Evolutionary conservation across 2,113 vertebrate species (phyloP), one percentile per base, ranked within the genome.

Genomic region (Sceloporus tristichus): DNA sequence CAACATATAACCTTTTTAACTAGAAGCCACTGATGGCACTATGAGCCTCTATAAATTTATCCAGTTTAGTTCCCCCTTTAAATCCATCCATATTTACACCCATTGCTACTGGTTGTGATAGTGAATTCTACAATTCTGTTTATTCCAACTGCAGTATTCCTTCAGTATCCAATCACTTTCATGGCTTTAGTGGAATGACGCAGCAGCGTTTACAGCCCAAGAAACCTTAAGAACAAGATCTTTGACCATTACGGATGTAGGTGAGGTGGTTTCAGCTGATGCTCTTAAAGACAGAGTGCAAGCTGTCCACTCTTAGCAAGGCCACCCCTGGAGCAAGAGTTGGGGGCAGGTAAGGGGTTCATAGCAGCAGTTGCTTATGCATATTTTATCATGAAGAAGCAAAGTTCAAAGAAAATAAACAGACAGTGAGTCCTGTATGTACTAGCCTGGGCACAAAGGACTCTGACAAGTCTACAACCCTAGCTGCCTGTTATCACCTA

Each of bases 341-440:
- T 8, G 65, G 25, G 18, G 82, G 70, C 9, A 27, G 16, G 11
- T 38, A 53, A 13, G 9, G 23, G 16, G 19, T 83, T 77, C 42
- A 66, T 38, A 82, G 80, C 40, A 68, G 68, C 40, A 68, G 68
- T 23, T 54, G 40, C 48, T 48, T 77, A 53, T 83, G 62, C 59
- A 19, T 62, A 75, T 81, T 38, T 80, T 48, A n/a, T 56, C 34
- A 80, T 48, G 34, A 83, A 76, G 71, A 77, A 70, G 87, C 81
- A 78, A 54, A 68, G 4, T 54, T 88, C 74, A 34, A 88, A 56
- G n/a, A 70, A 86, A 18, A 25, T 79, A 42, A 54, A 40, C 40
- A 54, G 29, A 70, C 68, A 54, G 25, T 14, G 27, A 68, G 23
- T 88, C 71, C 42, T 74, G 75, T 83, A 75, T 40, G 74, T 78